phyloP scores from a whole-genome alignment of 2,113 vertebrate genomes.

The Misgurnus mizolepis region DNA sequence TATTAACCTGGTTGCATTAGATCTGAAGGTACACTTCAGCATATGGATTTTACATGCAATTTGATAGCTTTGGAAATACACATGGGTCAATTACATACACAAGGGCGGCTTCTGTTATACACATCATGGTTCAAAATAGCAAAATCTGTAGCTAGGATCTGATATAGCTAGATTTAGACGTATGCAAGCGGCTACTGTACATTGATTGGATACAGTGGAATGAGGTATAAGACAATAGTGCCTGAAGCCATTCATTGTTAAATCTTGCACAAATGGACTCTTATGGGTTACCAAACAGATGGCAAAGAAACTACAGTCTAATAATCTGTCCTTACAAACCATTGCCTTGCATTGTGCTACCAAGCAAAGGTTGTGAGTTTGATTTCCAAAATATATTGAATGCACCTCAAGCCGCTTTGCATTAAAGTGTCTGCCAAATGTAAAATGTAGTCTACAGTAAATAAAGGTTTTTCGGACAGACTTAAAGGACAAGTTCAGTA shows the following conservation, averaged over 20 bases:
- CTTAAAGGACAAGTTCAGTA: too few relatives aligned
- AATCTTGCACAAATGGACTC: not conserved
- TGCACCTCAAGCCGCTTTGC: too few relatives aligned
- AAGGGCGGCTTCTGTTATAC: conserved; percentile 47
- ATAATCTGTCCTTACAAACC: not conserved
- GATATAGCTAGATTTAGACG: conserved; percentile 5
- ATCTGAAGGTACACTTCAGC: conserved; percentile 26
- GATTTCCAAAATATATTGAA: too few relatives aligned
- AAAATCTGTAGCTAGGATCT: conserved; percentile 15
- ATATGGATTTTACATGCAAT: conserved; percentile 60
- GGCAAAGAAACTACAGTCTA: not conserved
- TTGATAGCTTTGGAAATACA: conserved; percentile 58
- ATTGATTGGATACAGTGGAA: conserved; percentile 20
- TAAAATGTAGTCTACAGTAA: too few relatives aligned
- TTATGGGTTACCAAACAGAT: not conserved
- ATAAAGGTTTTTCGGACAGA: too few relatives aligned
- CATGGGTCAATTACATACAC: conserved; percentile 52
- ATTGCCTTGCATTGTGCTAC: not conserved
- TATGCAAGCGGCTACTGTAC: not conserved
- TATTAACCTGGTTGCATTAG: not conserved
- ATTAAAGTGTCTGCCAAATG: too few relatives aligned
- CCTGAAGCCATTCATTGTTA: conserved; percentile 11
- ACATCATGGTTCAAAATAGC: conserved; percentile 43
- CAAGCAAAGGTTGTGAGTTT: not conserved
- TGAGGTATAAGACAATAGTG: not conserved